Conservation (phyloP, 2,113 vertebrate genomes). For the Coregonus clupeaformis region DNA sequence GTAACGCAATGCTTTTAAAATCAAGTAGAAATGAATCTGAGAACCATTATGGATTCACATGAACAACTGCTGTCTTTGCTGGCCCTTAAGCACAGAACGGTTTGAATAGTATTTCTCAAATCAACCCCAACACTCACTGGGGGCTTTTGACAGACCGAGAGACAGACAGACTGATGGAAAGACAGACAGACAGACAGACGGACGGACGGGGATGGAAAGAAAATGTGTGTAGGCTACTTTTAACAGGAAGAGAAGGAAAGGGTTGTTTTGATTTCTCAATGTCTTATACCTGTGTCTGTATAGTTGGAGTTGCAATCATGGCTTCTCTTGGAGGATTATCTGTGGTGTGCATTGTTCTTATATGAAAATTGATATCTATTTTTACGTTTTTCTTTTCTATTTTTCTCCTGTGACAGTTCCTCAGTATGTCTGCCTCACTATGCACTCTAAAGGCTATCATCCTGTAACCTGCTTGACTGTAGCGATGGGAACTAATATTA, state of each 20-base stretch:
- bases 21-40: not conserved
- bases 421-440: constrained; percentile 86
- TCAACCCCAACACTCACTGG: not conserved
- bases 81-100: constrained; percentile 24
- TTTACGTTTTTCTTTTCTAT: constrained; percentile 69
- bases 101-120: not conserved
- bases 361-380: constrained; percentile 73
- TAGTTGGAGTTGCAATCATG: constrained; percentile 85
- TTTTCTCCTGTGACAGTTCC: constrained; percentile 81
- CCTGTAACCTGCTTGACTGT: constrained; percentile 87
- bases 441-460: constrained; percentile 87
- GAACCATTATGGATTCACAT: constrained; percentile 1
- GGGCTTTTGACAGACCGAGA: no score
- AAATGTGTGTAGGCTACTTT: constrained; percentile 48
- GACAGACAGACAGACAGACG: constrained; percentile 32
- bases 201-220: constrained; percentile 46
- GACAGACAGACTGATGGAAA: not conserved
- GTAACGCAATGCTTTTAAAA: constrained; percentile 11
- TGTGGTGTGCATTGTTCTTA: constrained; percentile 84
- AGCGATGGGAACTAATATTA: constrained; percentile 62
- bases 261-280: no score
- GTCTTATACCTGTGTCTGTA: constrained; percentile 89
- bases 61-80: constrained; percentile 38
- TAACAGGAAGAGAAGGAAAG: constrained; percentile 58
- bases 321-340: constrained; percentile 84